phyloP scores from a whole-genome alignment of 2,797 vertebrate species.

The Novumbra hubbsi region DNA sequence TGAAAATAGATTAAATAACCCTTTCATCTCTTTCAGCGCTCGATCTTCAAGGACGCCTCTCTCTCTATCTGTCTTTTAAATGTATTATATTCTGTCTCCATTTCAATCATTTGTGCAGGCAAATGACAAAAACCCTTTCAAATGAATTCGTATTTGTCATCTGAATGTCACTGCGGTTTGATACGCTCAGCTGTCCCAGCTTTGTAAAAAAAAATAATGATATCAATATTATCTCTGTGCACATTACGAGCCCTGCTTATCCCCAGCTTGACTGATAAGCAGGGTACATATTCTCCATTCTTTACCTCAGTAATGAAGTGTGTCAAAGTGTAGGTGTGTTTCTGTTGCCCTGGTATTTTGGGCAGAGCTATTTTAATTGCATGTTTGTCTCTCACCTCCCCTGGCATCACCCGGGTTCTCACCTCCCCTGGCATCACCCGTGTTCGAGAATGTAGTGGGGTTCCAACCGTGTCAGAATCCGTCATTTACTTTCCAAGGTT shows the following conservation, averaged over 20 bases:
- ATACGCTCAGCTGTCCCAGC: constrained; percentile 57
- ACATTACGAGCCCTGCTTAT: constrained; percentile 31
- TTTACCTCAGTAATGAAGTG: constrained; percentile 44
- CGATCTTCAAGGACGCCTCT: constrained; percentile 58
- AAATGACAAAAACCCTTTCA: constrained; percentile 65
- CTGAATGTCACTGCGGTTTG: constrained; percentile 61
- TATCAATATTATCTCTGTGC: constrained; percentile 32
- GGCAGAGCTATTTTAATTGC: constrained; percentile 63
- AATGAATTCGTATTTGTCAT: constrained; percentile 64
- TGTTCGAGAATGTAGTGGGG: constrained; percentile 46
- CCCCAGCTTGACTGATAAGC: constrained; percentile 52
- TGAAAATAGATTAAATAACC: constrained; percentile 74
- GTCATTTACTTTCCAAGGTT: constrained; percentile 74
- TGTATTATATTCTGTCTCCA: constrained; percentile 48
- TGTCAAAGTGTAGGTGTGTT: constrained; percentile 25
- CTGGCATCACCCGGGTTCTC: constrained; percentile 17
- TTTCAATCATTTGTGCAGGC: constrained; percentile 58
- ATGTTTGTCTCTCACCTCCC: constrained; percentile 61
- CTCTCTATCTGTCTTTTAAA: neutral
- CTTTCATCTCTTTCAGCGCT: constrained; percentile 66
- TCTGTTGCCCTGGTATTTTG: constrained; percentile 46
- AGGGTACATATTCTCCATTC: constrained; percentile 51
- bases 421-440: neutral
- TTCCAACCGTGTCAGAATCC: constrained; percentile 62
- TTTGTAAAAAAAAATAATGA: constrained; percentile 23